phyloP scores from a whole-genome alignment of 1,140 invertebrate species.

The Akabosia matsudoensis region DNA sequence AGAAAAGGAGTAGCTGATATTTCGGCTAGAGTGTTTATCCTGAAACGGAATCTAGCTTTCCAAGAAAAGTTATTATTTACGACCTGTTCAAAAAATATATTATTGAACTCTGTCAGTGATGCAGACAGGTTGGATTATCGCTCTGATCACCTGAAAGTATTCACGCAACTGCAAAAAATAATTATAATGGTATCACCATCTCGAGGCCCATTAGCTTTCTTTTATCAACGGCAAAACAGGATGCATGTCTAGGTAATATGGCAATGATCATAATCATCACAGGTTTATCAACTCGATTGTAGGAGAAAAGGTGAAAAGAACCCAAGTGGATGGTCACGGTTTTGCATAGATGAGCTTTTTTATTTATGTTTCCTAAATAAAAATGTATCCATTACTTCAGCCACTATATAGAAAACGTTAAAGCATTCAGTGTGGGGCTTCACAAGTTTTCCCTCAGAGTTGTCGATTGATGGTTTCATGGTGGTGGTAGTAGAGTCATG shows the following conservation, averaged over 20 bases:
- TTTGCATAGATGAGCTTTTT: background rate
- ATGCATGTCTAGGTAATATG: too few species aligned
- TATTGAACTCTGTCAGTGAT: background rate
- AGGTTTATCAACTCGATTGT: too few species aligned
- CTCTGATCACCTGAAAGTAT: background rate
- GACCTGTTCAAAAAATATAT: background rate
- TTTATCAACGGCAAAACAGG: too few species aligned
- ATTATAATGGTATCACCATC: background rate
- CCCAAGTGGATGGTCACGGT: background rate
- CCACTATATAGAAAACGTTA: too few species aligned
- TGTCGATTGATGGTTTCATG: background rate
- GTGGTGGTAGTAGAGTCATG: background rate
- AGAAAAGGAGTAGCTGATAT: background rate
- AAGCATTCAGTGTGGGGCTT: background rate
- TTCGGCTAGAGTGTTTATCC: background rate
- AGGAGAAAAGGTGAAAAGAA: background rate
- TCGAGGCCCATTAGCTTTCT: background rate
- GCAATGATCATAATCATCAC: too few species aligned
- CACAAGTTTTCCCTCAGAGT: background rate
- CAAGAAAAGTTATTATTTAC: slow-evolving; percentile 6
- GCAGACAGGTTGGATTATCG: background rate
- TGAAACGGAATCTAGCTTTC: background rate
- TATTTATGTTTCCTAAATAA: too few species aligned
- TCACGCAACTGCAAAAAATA: background rate
- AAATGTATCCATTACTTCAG: too few species aligned